A percentile compares a stretch with the other conserved stretches of the same genome.
Evolutionary conservation across 2,888 invertebrate genomes (phyloP).

Genomic region (Epiblema foenella): DNA sequence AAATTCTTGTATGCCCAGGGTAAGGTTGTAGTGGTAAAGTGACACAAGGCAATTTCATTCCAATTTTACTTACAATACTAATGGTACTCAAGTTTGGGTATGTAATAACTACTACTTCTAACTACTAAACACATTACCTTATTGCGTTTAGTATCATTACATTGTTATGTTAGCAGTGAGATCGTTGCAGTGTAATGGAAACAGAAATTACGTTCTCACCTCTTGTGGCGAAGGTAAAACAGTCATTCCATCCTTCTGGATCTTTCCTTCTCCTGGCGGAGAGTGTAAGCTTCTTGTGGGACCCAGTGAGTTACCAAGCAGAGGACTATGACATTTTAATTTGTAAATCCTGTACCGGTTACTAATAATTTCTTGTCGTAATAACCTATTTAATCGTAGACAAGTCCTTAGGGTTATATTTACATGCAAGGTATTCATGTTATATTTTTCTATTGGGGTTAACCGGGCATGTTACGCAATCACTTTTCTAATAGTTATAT

Average conservation of each 20-base stretch:
- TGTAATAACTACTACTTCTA: background rate
- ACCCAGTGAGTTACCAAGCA: constrained; percentile 49
- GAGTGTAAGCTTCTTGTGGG: constrained; percentile 57
- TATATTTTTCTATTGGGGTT: constrained; percentile 46
- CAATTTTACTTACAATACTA: too few relatives aligned
- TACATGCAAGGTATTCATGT: constrained; percentile 71
- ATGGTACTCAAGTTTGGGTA: background rate
- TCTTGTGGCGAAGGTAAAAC: constrained; percentile 75
- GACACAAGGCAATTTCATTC: background rate
- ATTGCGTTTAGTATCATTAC: too few relatives aligned
- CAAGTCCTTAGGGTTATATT: constrained; percentile 62
- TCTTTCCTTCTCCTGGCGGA: constrained; percentile 51
- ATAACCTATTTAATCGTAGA: constrained; percentile 63
- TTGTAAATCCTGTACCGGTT: constrained; percentile 55
- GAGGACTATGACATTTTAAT: constrained; percentile 50
- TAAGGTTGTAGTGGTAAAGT: background rate
- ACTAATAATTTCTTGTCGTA: constrained; percentile 58
- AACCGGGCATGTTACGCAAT: constrained; percentile 69
- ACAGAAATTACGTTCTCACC: constrained; percentile 58
- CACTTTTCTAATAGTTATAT: constrained; percentile 47
- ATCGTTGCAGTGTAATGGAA: background rate
- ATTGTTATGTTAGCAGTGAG: background rate
- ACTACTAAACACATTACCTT: background rate
- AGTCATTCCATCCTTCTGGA: constrained; percentile 65
- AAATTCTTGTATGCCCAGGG: background rate